phyloP scores from a whole-genome alignment of 1,140 invertebrate genomes.

The Contarinia nasturtii region DNA sequence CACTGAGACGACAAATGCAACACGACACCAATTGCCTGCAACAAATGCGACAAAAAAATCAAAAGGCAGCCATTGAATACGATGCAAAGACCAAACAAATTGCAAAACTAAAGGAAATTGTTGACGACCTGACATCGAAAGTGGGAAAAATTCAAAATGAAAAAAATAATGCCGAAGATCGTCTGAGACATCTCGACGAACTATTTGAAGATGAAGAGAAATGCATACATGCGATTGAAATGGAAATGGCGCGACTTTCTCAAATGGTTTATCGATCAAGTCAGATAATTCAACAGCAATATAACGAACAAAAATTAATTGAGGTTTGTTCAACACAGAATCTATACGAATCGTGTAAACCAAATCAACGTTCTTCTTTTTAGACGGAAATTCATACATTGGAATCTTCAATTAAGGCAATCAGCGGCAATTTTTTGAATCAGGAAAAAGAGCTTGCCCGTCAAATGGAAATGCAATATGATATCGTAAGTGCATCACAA shows the following conservation, averaged over 20 bases:
- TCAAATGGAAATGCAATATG: constrained; percentile 18
- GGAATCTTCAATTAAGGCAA: background rate
- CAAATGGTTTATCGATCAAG: constrained; percentile 16
- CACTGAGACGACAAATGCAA: constrained; percentile 7
- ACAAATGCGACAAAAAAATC: constrained; percentile 16
- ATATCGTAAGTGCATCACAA: background rate
- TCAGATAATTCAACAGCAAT: constrained; percentile 11
- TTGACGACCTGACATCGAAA: constrained; percentile 10
- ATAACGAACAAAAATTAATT: constrained; percentile 12
- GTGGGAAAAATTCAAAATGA: constrained; percentile 11
- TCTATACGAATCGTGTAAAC: background rate
- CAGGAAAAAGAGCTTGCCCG: constrained; percentile 11
- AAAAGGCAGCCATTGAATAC: constrained; percentile 6
- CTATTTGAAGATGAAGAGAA: constrained; percentile 12
- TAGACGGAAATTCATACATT: background rate
- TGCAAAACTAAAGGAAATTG: constrained; percentile 6
- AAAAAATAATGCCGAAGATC: constrained; percentile 13
- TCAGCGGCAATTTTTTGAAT: constrained; percentile 1
- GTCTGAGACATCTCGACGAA: constrained; percentile 17
- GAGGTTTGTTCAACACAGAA: background rate
- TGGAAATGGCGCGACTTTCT: constrained; percentile 15
- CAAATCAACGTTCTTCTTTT: background rate
- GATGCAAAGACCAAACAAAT: constrained; percentile 9
- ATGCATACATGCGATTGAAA: constrained; percentile 8
- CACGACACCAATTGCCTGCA: constrained; percentile 14